These are phyloP conservation scores for Napeogenes inachia DNA, from an alignment of 2,888 invertebrate genomes.

Conservation along the genomic window DNA sequence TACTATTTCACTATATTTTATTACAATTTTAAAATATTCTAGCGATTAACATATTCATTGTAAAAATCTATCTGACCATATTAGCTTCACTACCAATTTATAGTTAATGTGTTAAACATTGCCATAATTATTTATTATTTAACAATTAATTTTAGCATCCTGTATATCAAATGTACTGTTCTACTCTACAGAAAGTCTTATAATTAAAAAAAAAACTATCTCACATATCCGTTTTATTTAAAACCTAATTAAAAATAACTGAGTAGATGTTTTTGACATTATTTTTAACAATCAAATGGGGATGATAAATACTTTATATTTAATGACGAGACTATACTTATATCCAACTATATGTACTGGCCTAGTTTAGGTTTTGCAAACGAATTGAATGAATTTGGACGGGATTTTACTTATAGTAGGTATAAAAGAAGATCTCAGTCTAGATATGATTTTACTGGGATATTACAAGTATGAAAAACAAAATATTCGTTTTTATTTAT, in stretches of 20 bases:
- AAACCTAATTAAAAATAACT: background rate
- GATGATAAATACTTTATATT: conserved; percentile 4
- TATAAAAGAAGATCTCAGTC: conserved; percentile 31
- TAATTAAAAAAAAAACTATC: background rate
- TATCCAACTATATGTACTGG: conserved; percentile 38
- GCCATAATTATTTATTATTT: background rate
- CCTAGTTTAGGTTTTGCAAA: conserved; percentile 36
- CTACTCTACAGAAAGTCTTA: background rate
- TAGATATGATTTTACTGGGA: conserved; percentile 39
- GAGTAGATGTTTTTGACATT: conserved; percentile 7
- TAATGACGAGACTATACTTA: background rate
- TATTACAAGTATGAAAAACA: conserved; percentile 18
- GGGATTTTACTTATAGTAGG: conserved; percentile 48
- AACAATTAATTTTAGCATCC: background rate
- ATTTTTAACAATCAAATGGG: conserved; percentile 8
- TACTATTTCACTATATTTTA: conserved; percentile 26
- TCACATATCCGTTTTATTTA: background rate
- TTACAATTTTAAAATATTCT: conserved; percentile 17
- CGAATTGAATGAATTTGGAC: conserved; percentile 46
- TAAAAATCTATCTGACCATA: conserved; percentile 4
- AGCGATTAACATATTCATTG: conserved; percentile 15
- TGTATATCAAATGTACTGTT: background rate
- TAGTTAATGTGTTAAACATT: background rate
- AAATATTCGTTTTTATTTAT: conserved; percentile 14
- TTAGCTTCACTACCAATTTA: background rate